A percentile compares a stretch with the other conserved stretches of the same genome.
Evolutionary conservation across 1,140 invertebrate genomes (phyloP).

Genomic region (Dendroctonus valens): DNA sequence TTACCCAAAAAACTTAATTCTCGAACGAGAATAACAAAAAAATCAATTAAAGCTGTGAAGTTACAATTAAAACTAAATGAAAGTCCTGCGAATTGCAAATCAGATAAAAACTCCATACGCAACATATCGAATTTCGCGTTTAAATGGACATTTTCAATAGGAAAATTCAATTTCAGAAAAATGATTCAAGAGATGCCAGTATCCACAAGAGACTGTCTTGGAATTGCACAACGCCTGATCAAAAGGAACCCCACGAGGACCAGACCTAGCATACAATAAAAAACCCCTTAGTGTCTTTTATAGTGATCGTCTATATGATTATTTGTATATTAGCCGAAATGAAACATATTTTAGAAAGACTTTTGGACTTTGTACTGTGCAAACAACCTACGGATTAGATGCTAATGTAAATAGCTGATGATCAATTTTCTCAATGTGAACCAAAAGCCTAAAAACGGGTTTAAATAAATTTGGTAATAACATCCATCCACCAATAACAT

Average conservation of each 20-base stretch:
- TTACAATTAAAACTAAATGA: too few species aligned
- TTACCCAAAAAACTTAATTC: too few species aligned
- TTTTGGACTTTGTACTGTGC: slow-evolving; percentile 10
- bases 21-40: too few species aligned
- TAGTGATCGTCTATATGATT: slow-evolving; percentile 42
- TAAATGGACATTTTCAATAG: too few species aligned
- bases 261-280: slow-evolving; percentile 47
- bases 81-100: too few species aligned
- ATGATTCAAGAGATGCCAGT: slow-evolving; percentile 56
- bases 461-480: background rate
- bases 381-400: slow-evolving; percentile 12
- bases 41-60: too few species aligned
- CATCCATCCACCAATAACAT: background rate
- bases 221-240: slow-evolving; percentile 56
- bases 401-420: background rate
- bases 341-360: slow-evolving; percentile 32
- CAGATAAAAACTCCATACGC: too few species aligned
- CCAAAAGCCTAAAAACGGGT: background rate
- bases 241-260: slow-evolving; percentile 42
- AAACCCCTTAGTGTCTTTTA: slow-evolving; percentile 43
- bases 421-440: background rate
- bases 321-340: slow-evolving; percentile 44
- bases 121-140: too few species aligned
- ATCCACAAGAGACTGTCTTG: slow-evolving; percentile 68
- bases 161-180: slow-evolving; percentile 49